These are phyloP conservation scores for Sympetrum striolatum DNA, from an alignment of 2,888 invertebrate genomes.

Conservation along the genomic window DNA sequence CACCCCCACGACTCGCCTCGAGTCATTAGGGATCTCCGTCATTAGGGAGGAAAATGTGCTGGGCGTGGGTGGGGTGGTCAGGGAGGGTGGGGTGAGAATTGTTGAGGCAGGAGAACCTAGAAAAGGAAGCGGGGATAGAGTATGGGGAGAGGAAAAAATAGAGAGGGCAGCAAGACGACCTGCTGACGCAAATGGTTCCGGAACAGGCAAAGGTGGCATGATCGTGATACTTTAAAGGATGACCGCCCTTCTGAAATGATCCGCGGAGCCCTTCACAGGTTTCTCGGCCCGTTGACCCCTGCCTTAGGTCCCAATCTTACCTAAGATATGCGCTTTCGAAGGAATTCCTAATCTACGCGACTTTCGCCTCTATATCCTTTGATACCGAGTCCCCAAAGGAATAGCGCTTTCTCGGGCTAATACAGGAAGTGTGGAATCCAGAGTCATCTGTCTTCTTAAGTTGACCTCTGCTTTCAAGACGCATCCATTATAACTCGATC, in stretches of 20 bases:
- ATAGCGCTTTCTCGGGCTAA: too few species aligned
- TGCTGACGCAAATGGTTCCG: constrained; percentile 1
- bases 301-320: too few species aligned
- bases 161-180: constrained; percentile 29
- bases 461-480: too few species aligned
- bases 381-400: too few species aligned
- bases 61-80: constrained; percentile 48
- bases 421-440: too few species aligned
- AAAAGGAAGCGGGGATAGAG: not conserved
- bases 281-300: not conserved
- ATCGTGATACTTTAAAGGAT: not conserved
- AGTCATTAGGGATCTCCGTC: constrained; percentile 36
- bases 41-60: constrained; percentile 53
- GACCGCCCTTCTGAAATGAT: not conserved
- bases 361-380: not conserved
- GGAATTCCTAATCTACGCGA: not conserved
- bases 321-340: not conserved
- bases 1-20: not conserved
- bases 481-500: too few species aligned
- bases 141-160: constrained; percentile 45
- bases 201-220: constrained; percentile 8
- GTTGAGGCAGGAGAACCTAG: constrained; percentile 1
- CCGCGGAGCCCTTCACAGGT: not conserved
- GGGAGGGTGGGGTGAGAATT: constrained; percentile 38
- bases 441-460: too few species aligned